Conservation (phyloP, 2,888 invertebrate species). For the Agonum fuliginosum region DNA sequence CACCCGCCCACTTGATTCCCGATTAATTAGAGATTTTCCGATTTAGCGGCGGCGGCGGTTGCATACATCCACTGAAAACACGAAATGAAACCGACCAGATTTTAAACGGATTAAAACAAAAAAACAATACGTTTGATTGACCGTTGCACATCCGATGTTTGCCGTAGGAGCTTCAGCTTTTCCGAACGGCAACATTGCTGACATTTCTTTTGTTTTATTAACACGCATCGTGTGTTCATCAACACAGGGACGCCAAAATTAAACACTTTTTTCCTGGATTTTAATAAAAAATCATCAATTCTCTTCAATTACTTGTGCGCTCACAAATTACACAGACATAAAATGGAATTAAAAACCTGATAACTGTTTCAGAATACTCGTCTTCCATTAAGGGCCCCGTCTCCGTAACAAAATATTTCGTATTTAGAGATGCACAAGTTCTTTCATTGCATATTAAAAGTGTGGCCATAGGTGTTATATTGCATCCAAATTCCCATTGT, state of each 20-base stretch:
- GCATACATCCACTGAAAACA: slow-evolving; percentile 12
- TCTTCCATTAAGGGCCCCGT: slow-evolving; percentile 8
- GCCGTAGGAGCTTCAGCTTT: background rate
- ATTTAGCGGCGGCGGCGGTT: slow-evolving; percentile 7
- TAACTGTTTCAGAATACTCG: background rate
- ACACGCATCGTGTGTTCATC: slow-evolving; percentile 17
- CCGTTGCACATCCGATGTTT: slow-evolving; percentile 21
- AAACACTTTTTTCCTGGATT: background rate
- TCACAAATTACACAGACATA: background rate
- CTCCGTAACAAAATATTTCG: too few species aligned
- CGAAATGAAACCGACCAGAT: slow-evolving; percentile 46
- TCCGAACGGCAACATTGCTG: background rate
- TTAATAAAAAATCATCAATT: slow-evolving; percentile 3
- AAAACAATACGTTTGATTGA: slow-evolving; percentile 42
- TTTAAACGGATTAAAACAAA: slow-evolving; percentile 48
- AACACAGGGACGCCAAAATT: background rate
- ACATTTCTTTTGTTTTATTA: slow-evolving; percentile 26
- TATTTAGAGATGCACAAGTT: too few species aligned
- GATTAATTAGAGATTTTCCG: slow-evolving; percentile 50
- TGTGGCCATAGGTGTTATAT: too few species aligned
- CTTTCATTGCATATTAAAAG: too few species aligned
- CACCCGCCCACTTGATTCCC: slow-evolving; percentile 45
- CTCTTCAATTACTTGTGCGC: background rate
- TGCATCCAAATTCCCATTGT: too few species aligned
- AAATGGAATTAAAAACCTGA: background rate